phyloP scores from a whole-genome alignment of 2,797 vertebrate species.

The Pelodytes ibericus region DNA sequence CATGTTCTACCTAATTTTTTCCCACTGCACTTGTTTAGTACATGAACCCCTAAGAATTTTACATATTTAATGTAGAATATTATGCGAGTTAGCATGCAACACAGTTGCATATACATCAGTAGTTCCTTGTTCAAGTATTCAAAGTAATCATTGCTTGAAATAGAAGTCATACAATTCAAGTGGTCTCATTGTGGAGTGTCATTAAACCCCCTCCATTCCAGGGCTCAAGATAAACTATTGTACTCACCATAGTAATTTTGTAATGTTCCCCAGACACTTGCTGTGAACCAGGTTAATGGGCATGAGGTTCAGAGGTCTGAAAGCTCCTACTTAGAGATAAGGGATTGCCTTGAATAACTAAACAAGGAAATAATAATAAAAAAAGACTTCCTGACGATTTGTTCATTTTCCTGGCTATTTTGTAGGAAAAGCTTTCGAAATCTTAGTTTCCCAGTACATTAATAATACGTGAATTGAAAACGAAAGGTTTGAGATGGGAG shows the following conservation, averaged over 20 bases:
- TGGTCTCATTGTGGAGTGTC: background rate
- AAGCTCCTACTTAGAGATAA: slow-evolving; percentile 25
- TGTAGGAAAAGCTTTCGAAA: slow-evolving; percentile 53
- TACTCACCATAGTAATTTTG: background rate
- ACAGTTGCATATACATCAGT: background rate
- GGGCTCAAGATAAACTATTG: background rate
- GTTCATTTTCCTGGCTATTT: slow-evolving; percentile 41
- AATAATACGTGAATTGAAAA: slow-evolving; percentile 61
- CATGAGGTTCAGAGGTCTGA: slow-evolving; percentile 41
- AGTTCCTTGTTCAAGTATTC: background rate
- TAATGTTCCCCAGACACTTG: slow-evolving; percentile 17
- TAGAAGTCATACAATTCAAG: background rate
- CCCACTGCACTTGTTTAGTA: too few species aligned
- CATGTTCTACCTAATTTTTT: too few species aligned
- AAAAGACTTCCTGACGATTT: slow-evolving; percentile 8
- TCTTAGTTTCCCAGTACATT: slow-evolving; percentile 55
- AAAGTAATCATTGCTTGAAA: background rate
- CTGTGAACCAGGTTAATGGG: slow-evolving; percentile 55
- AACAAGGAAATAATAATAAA: slow-evolving; percentile 12
- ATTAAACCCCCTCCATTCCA: background rate
- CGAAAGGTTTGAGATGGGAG: slow-evolving; percentile 52
- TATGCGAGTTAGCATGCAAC: too few species aligned
- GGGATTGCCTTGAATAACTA: slow-evolving; percentile 8
- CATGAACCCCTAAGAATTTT: too few species aligned
- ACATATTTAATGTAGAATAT: too few species aligned